Conservation (phyloP, 2,797 vertebrate genomes). For the Tenualosa ilisha region DNA sequence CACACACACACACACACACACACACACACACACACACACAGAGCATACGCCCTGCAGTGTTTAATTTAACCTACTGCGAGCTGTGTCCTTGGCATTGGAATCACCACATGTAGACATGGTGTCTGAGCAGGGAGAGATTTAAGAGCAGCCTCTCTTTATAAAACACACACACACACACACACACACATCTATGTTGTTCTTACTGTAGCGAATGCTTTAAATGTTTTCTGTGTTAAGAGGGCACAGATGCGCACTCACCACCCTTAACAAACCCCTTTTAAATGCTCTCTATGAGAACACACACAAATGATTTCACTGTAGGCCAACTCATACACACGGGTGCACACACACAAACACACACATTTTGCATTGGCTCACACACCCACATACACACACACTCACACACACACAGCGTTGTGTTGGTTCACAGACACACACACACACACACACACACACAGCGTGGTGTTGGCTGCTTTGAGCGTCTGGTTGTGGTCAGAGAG, state of each 20-base stretch:
- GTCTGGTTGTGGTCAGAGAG: neutral
- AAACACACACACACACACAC: too few relatives aligned
- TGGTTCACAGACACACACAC: neutral
- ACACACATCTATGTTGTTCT: too few relatives aligned
- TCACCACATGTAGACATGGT: neutral
- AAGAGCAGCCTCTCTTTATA: neutral
- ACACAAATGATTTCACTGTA: too few relatives aligned
- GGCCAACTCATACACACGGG: too few relatives aligned
- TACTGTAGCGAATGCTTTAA: too few relatives aligned
- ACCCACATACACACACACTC: too few relatives aligned
- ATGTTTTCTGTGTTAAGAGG: too few relatives aligned
- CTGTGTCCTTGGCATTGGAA: neutral
- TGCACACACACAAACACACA: neutral
- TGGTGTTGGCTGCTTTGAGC: neutral
- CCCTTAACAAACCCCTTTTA: too few relatives aligned
- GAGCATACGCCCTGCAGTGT: neutral
- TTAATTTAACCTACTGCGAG: neutral
- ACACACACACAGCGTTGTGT: too few relatives aligned
- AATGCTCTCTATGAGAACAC: too few relatives aligned
- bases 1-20: neutral
- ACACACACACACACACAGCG: neutral
- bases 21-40: slow-evolving; percentile 16
- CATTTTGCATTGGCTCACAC: too few relatives aligned
- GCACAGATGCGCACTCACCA: too few relatives aligned
- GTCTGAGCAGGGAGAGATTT: neutral